phyloP scores from a whole-genome alignment of 2,113 vertebrate species.

The Amia ocellicauda region DNA sequence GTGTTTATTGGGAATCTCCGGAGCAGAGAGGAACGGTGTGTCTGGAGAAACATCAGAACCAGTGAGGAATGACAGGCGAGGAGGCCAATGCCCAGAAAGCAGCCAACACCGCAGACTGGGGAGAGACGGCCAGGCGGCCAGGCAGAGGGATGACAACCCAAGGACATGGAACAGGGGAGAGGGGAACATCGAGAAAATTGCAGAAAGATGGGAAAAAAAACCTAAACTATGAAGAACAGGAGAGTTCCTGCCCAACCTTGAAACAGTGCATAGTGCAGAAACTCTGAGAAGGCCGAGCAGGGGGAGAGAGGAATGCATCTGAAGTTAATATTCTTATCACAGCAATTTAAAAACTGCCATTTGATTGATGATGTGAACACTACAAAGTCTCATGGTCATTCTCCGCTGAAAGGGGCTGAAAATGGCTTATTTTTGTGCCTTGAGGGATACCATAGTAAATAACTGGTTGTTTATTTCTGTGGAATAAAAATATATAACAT shows the following conservation, averaged over 20 bases:
- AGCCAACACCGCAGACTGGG: too few relatives aligned
- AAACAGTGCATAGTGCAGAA: too few relatives aligned
- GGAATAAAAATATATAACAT: too few relatives aligned
- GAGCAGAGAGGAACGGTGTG: constrained; percentile 36
- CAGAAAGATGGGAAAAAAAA: constrained; percentile 1
- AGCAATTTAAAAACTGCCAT: constrained; percentile 39
- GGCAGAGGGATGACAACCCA: too few relatives aligned
- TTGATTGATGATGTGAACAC: constrained; percentile 14
- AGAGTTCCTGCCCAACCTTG: too few relatives aligned
- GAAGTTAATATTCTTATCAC: constrained; percentile 53
- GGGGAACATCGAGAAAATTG: neutral
- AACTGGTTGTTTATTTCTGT: constrained; percentile 20
- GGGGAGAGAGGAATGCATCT: constrained; percentile 24
- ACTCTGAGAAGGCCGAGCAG: constrained; percentile 31
- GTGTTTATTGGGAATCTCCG: constrained; percentile 48
- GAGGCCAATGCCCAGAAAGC: too few relatives aligned
- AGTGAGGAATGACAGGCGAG: constrained; percentile 49
- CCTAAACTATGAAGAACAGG: too few relatives aligned
- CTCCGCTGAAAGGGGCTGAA: constrained; percentile 11
- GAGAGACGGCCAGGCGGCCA: neutral
- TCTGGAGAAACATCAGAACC: constrained; percentile 51
- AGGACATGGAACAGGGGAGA: neutral
- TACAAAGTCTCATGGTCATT: constrained; percentile 40
- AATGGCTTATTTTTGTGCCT: neutral
- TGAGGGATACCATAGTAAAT: neutral